Percentiles rank a stretch among this genome's conserved stretches.
These are phyloP conservation scores for Ctenodactylus gundi DNA, from an alignment of 2,113 vertebrate species.

Conservation along the genomic window DNA sequence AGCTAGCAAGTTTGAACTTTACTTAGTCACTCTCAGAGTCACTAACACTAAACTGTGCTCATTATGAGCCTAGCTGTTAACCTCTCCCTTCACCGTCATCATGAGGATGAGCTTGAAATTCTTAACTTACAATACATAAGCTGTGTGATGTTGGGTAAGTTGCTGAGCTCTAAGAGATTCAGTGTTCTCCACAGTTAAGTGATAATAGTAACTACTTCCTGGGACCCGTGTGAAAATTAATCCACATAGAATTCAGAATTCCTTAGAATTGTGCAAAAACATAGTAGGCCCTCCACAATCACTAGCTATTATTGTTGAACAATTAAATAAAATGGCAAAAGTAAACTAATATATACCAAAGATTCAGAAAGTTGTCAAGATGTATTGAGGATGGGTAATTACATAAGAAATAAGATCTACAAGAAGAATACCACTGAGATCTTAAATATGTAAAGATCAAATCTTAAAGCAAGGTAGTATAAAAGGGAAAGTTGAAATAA, in stretches of 20 bases:
- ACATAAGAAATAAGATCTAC: background rate
- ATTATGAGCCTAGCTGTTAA: background rate
- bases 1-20: background rate
- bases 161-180: background rate
- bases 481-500: background rate
- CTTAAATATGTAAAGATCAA: background rate
- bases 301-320: background rate
- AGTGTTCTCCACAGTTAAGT: background rate
- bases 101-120: background rate
- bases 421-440: background rate
- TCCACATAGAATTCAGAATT: background rate
- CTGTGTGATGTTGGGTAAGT: background rate
- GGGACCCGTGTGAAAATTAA: background rate
- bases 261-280: background rate
- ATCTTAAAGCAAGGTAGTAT: background rate
- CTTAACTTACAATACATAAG: background rate
- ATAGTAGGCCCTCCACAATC: background rate
- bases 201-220: background rate
- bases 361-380: background rate
- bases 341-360: background rate
- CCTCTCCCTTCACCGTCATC: background rate
- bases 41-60: background rate
- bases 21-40: background rate
- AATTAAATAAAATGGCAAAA: background rate
- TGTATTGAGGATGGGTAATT: background rate